phyloP scores from a whole-genome alignment of 2,113 vertebrate genomes.

The Eretmochelys imbricata region DNA sequence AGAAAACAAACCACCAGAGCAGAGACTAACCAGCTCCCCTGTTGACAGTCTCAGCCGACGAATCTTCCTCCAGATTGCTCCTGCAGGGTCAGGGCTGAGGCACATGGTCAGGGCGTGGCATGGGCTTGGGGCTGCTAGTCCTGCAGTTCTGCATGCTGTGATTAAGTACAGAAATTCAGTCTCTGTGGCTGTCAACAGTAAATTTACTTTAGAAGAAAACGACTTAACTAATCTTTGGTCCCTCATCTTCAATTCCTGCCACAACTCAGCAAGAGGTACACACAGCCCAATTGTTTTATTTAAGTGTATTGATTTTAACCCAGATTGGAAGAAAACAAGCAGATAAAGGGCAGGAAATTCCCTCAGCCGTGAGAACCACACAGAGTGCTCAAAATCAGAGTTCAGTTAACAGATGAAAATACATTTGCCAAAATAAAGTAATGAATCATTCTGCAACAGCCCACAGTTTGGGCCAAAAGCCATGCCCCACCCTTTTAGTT shows the following conservation, averaged over 20 bases:
- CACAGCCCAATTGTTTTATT: conserved; percentile 52
- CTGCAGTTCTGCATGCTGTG: not conserved
- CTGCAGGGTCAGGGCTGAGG: rapidly evolving
- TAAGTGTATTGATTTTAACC: conserved; percentile 71
- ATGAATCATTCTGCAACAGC: conserved; percentile 63
- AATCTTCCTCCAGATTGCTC: not conserved
- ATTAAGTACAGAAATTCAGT: not conserved
- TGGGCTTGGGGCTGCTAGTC: rapidly evolving
- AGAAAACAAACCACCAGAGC: not conserved
- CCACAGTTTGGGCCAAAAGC: conserved; percentile 43
- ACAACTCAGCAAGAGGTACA: conserved; percentile 62
- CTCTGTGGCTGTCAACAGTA: not conserved
- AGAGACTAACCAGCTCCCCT: not conserved
- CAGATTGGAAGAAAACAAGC: conserved; percentile 60
- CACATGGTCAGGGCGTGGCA: not conserved
- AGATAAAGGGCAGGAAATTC: conserved; percentile 70
- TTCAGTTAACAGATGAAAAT: conserved; percentile 72
- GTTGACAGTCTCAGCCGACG: not conserved
- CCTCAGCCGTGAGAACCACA: conserved; percentile 63
- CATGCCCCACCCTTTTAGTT: conserved; percentile 43
- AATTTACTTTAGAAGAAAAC: conserved; percentile 55
- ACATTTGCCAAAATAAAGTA: conserved; percentile 66
- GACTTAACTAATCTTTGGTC: conserved; percentile 67
- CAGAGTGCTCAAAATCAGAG: conserved; percentile 58
- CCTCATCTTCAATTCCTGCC: conserved; percentile 37